Conservation (phyloP, 2,888 invertebrate species). For the Phrixothrix hirtus region DNA sequence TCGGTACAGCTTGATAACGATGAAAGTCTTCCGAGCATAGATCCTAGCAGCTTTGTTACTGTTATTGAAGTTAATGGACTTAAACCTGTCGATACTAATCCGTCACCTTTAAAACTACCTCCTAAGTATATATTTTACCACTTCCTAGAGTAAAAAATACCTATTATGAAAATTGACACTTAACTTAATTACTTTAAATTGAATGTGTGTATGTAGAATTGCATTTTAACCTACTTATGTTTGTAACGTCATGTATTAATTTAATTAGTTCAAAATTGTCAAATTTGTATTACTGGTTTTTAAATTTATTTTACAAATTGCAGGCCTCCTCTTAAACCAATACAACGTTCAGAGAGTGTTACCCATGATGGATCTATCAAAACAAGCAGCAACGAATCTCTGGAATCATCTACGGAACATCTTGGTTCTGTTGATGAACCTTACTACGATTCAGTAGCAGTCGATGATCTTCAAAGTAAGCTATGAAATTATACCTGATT, state of each 20-base stretch:
- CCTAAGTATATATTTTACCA: too few relatives aligned
- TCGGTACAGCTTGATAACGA: slow-evolving; percentile 7
- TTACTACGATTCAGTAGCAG: slow-evolving; percentile 73
- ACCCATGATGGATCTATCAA: slow-evolving; percentile 43
- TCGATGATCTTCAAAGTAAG: slow-evolving; percentile 60
- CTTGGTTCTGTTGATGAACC: slow-evolving; percentile 67
- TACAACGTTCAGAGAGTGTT: slow-evolving; percentile 37
- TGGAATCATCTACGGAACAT: slow-evolving; percentile 62
- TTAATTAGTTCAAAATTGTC: too few relatives aligned
- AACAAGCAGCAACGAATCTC: slow-evolving; percentile 51
- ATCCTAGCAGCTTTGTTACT: slow-evolving; percentile 75
- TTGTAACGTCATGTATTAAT: too few relatives aligned
- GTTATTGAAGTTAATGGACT: slow-evolving; percentile 88
- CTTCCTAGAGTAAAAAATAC: too few relatives aligned
- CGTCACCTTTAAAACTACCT: slow-evolving; percentile 25
- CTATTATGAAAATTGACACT: too few relatives aligned
- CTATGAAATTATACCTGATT: too few relatives aligned
- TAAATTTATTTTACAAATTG: slow-evolving; percentile 6
- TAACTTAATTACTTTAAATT: not conserved
- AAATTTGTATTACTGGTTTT: too few relatives aligned
- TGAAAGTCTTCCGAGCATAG: slow-evolving; percentile 45
- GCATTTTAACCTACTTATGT: not conserved
- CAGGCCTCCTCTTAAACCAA: slow-evolving; percentile 52
- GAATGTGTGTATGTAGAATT: not conserved
- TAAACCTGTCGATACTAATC: slow-evolving; percentile 53